phyloP scores from a whole-genome alignment of 2,888 invertebrate genomes.

The Aphrophora alni region DNA sequence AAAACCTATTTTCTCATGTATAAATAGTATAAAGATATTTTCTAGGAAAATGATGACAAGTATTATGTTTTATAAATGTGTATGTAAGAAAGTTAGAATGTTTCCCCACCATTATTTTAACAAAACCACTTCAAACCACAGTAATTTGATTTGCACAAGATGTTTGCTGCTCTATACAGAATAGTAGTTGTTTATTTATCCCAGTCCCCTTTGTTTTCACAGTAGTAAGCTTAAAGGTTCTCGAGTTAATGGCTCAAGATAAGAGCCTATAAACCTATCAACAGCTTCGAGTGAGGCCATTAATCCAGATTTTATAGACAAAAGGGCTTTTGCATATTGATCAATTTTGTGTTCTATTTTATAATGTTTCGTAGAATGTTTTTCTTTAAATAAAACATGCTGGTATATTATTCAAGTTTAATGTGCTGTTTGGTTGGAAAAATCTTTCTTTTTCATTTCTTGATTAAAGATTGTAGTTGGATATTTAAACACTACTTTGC shows the following conservation, averaged over 20 bases:
- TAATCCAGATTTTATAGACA: neutral
- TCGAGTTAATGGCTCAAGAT: neutral
- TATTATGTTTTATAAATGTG: too few species aligned
- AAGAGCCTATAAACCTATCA: conserved; percentile 9
- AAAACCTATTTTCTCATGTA: too few species aligned
- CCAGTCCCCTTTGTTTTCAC: neutral
- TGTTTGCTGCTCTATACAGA: neutral
- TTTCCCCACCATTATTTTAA: too few species aligned
- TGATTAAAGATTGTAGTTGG: too few species aligned
- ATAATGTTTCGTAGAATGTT: neutral
- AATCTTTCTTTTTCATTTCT: too few species aligned
- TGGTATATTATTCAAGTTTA: too few species aligned
- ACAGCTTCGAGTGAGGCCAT: neutral
- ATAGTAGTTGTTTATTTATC: neutral
- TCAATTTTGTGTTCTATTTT: neutral
- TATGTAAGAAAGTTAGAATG: too few species aligned
- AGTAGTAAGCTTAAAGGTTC: neutral
- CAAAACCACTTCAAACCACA: too few species aligned
- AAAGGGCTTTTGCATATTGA: neutral
- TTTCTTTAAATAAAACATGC: neutral
- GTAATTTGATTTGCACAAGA: neutral
- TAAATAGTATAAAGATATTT: too few species aligned
- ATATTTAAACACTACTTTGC: too few species aligned
- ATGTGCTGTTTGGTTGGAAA: too few species aligned
- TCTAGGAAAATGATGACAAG: too few species aligned